Percentiles rank a stretch among this genome's conserved stretches.
phyloP scores from a whole-genome alignment of 2,797 vertebrate species.

The Neopelma chrysocephalum region DNA sequence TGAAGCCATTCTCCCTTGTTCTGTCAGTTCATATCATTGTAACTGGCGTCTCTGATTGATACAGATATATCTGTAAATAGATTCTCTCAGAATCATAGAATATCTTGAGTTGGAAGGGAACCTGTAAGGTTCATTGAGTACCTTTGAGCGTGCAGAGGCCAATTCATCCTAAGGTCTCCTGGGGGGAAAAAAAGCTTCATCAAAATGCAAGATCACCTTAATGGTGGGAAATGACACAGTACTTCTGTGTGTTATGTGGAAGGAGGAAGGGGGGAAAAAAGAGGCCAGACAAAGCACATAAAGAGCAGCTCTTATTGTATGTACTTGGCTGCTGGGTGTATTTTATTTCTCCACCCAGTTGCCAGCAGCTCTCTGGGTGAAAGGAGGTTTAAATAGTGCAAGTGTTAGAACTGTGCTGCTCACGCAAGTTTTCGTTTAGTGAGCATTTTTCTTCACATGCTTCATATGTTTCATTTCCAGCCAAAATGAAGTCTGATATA shows the following conservation, averaged over 20 bases:
- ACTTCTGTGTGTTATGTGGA: background rate
- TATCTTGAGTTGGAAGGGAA: background rate
- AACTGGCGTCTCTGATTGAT: background rate
- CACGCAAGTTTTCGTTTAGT: background rate
- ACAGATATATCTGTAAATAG: background rate
- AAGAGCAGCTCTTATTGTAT: background rate
- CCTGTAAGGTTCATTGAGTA: background rate
- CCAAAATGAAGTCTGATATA: background rate
- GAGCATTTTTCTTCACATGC: background rate
- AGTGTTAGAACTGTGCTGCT: background rate
- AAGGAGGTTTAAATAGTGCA: background rate
- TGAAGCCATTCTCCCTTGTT: background rate
- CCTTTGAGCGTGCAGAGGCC: background rate
- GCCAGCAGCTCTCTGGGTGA: background rate
- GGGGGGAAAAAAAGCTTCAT: background rate
- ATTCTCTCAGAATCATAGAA: background rate
- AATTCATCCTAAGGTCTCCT: background rate
- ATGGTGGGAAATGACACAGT: background rate
- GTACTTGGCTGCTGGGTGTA: background rate
- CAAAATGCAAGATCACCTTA: background rate
- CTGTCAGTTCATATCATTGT: background rate
- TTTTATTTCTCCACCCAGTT: background rate
- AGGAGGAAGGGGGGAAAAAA: background rate
- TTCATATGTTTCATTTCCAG: background rate
- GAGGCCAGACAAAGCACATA: background rate